These are phyloP conservation scores for Macrotrachela quadricornifera DNA, from an alignment of 1,140 invertebrate genomes.

Conservation along the genomic window DNA sequence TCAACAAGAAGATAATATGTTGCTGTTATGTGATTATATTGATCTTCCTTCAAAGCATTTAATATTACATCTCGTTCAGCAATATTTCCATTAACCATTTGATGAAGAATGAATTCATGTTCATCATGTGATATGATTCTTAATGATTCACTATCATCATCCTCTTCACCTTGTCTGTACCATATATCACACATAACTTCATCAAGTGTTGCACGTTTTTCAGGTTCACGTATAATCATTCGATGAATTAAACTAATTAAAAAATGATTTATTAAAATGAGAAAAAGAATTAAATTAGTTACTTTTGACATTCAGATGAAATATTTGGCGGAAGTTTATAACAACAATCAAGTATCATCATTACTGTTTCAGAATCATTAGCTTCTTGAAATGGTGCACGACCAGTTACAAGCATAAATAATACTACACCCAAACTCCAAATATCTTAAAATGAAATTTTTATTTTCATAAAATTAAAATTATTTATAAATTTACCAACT, in stretches of 20 bases:
- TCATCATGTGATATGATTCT: constrained; percentile 34
- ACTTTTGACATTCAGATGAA: constrained; percentile 47
- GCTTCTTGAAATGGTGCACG: constrained; percentile 95
- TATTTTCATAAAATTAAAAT: too few species aligned
- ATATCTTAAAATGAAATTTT: constrained; percentile 41
- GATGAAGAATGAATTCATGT: constrained; percentile 76
- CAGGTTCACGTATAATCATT: constrained; percentile 78
- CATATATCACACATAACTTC: constrained; percentile 73
- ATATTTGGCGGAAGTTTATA: constrained; percentile 74
- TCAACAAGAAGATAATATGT: constrained; percentile 93
- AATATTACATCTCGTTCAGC: constrained; percentile 74
- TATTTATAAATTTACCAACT: constrained; percentile 4
- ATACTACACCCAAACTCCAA: constrained; percentile 90
- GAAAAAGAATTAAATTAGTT: too few species aligned
- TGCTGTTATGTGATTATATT: constrained; percentile 92
- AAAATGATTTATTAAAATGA: too few species aligned
- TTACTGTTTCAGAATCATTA: constrained; percentile 93
- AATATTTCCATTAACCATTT: constrained; percentile 81
- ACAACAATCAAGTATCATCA: constrained; percentile 99
- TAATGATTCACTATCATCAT: constrained; percentile 17
- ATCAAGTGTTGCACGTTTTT: constrained; percentile 59
- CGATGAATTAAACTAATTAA: constrained; percentile 50
- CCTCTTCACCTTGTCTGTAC: constrained; percentile 25
- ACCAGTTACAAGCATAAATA: constrained; percentile 94
- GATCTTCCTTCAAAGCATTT: constrained; percentile 36